Evolutionary conservation across 2,888 invertebrate species (phyloP), one percentile per base, ranked within the genome.

Genomic region (Crepidodera aurea): DNA sequence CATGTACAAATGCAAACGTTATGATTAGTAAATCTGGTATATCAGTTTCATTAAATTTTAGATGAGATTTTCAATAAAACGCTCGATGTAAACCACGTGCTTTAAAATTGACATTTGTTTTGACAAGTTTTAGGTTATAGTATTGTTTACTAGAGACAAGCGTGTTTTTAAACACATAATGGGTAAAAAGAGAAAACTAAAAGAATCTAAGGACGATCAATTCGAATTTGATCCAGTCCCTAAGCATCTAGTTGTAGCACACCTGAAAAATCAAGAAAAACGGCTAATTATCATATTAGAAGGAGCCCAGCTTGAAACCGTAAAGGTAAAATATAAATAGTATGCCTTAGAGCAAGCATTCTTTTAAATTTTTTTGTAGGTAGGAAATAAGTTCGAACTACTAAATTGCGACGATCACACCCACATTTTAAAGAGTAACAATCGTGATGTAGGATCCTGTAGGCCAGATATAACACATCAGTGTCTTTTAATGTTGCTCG

Each of bases 381-480:
- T 90, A 66, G 94, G 94, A 15, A 91, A 90, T 76, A 86, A 87
- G 68, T 98, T 94, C 82, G 95, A 97, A 78, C 83, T 98, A 19
- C 82, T 98, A 51, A 97, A 96, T 77, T 95, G 95, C 81, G 98
- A 98, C 79, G 96, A 96, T 77, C 98, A 98, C 81, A 86, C 87
- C 18, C 84, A 87, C 69, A 90, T 96, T 65, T 84, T 97, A 69
- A 90, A 91, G 69, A 96, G 93, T 78, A 90, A 92, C 78, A 91
- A 93, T 71, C 85, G 94, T 62, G 94, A 96, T 73, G 91, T 93
- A 0, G 92, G 94, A 0, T 87, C 91, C 1, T 96, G 94, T 75
- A 85, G 99, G 25, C 99, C 99, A 0, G 99, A 99, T 77, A 99
- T 99, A 64, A 89, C 94, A 0, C 98, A 99, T 81, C 98, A 98